These are phyloP conservation scores for Troilus luridus DNA, from an alignment of 2,888 invertebrate species.

Conservation along the genomic window DNA sequence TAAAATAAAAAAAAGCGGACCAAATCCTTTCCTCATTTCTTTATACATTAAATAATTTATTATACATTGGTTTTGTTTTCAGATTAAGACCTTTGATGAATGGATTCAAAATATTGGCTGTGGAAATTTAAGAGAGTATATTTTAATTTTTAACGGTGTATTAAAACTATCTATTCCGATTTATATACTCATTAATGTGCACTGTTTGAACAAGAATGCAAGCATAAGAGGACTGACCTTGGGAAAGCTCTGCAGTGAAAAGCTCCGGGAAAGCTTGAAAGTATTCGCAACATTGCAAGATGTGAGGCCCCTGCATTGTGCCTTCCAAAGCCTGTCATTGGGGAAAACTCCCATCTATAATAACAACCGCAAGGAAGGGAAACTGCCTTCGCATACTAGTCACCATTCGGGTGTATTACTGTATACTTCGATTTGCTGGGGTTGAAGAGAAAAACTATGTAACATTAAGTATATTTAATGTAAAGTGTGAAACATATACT, in stretches of 20 bases:
- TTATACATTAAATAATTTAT: no score
- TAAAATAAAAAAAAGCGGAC: no score
- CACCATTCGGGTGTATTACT: neutral
- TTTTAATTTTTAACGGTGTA: no score
- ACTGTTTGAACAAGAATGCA: neutral
- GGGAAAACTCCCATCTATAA: conserved; percentile 39
- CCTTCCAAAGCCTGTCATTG: neutral
- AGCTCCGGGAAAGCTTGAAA: conserved; percentile 20
- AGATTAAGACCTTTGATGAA: no score
- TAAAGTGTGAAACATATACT: no score
- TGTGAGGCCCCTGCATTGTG: conserved; percentile 27
- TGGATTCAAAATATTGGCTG: no score
- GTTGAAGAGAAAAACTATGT: neutral
- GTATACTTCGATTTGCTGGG: neutral
- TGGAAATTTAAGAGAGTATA: no score
- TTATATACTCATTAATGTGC: neutral
- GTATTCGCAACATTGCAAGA: neutral
- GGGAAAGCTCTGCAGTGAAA: conserved; percentile 14
- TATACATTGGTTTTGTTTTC: no score
- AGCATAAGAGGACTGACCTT: neutral
- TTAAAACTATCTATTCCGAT: neutral
- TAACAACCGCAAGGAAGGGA: neutral
- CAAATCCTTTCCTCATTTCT: no score
- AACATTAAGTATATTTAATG: no score
- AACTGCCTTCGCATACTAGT: neutral